phyloP scores from a whole-genome alignment of 2,797 vertebrate genomes.

The Saxicola maurus region DNA sequence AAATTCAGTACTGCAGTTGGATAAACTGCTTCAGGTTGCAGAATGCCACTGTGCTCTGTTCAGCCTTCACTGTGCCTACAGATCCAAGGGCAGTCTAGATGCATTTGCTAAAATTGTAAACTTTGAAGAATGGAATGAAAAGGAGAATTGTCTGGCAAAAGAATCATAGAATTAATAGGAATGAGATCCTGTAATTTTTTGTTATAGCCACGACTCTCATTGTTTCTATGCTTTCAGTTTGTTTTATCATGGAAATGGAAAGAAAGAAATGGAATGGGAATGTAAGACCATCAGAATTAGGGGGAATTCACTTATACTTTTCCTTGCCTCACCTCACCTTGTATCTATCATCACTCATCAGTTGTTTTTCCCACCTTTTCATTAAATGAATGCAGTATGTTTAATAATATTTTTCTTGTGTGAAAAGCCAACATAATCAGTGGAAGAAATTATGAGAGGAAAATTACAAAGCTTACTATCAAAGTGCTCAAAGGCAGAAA shows the following conservation, averaged over 20 bases:
- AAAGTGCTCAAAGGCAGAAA: neutral
- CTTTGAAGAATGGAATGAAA: neutral
- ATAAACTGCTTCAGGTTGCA: neutral
- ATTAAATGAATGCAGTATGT: neutral
- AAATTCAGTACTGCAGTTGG: neutral
- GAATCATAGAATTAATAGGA: neutral
- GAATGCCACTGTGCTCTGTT: neutral
- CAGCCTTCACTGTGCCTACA: neutral
- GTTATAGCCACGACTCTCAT: neutral
- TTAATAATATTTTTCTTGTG: slow-evolving; percentile 1
- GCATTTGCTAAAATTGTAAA: neutral
- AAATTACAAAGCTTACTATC: neutral
- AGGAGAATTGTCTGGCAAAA: neutral
- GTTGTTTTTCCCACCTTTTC: neutral
- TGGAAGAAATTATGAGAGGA: neutral
- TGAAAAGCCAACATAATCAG: neutral
- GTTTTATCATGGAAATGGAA: neutral
- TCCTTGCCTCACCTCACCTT: neutral
- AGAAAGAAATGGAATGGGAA: neutral
- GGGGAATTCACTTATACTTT: neutral
- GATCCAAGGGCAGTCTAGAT: neutral
- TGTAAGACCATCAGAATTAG: neutral
- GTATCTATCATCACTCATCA: neutral
- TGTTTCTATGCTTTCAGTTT: neutral
- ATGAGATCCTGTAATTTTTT: neutral